Evolutionary conservation across 2,797 vertebrate species (phyloP), one percentile per base, ranked within the genome.

Genomic region (Vireo griseus): DNA sequence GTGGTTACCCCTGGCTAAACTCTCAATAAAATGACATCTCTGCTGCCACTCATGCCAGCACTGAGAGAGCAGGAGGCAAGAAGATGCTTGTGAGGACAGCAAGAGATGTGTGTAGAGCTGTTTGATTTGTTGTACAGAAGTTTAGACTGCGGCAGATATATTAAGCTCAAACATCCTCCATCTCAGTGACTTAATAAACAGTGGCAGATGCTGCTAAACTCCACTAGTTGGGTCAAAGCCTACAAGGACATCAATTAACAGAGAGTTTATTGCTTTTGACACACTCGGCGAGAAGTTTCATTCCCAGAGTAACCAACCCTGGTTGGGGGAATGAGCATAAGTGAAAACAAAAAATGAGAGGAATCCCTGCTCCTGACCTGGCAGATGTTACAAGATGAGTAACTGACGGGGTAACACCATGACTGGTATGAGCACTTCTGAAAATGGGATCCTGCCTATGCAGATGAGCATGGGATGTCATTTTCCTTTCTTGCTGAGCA

Each of bases 161-260:
- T 39, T 76, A 87, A 72, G 44, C 89, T 74, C 93, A 78, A 68
- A 50, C 29, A 7, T 29, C 63, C 86, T 86, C 91, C 85, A 11
- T 92, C 75, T 90, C 15, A 29, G 29, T 86, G 82, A 87, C 84
- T 96, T 97, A 96, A 97, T 91, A 73, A 94, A 55, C 28, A 57
- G 75, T 96, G 97, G 94, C 97, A 97, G 96, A 94, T 81, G 96
- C 86, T 81, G 89, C 96, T 66, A 59, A 67, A 95, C 79, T 96
- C 73, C 9, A 33, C 78, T 66, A 63, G 89, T 65, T 66, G 81
- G 92, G 95, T 95, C 87, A 59, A 85, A 95, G 79, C 88, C 77
- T 19, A 92, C 79, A 86, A 96, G 94, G 76, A 66, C 39, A 33
- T 97, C 92, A 92, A 74, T 95, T 97, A 96, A 77, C 88, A 88